Percentiles rank a stretch among this genome's conserved stretches.
Conservation (phyloP, 2,888 invertebrate species). For the Cephus spinipes region DNA sequence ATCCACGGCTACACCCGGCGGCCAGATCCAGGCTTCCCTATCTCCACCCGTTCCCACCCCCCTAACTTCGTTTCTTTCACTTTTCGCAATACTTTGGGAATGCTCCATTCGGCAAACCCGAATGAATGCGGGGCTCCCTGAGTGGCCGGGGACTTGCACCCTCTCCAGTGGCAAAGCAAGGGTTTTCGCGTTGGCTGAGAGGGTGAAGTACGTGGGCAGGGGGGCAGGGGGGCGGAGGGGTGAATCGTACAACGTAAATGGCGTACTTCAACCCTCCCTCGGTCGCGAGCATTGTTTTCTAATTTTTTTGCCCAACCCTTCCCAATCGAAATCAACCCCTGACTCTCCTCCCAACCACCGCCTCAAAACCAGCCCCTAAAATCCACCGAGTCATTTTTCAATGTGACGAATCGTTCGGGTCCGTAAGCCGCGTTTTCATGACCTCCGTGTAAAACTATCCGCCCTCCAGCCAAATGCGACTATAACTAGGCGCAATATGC, state of each 20-base stretch:
- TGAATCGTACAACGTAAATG: conserved; percentile 7
- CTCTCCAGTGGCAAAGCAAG: background rate
- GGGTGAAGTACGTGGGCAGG: background rate
- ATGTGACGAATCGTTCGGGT: conserved; percentile 37
- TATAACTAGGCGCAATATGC: background rate
- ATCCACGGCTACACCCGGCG: background rate
- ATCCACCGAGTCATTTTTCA: conserved; percentile 50
- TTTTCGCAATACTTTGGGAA: background rate
- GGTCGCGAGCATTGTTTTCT: conserved; percentile 32
- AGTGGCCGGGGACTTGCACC: background rate
- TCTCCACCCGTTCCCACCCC: background rate
- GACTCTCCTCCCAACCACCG: background rate
- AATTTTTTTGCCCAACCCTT: conserved; percentile 21
- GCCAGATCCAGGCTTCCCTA: background rate
- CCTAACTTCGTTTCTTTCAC: background rate
- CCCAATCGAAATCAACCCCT: conserved; percentile 24
- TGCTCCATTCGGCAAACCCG: background rate
- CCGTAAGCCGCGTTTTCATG: background rate
- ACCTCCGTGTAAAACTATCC: background rate
- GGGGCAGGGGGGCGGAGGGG: background rate
- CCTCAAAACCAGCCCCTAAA: background rate
- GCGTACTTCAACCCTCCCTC: conserved; percentile 12
- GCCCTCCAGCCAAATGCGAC: background rate
- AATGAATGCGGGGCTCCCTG: background rate
- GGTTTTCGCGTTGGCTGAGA: background rate